phyloP scores from a whole-genome alignment of 2,113 vertebrate species.

The Cinclus mexicanus region DNA sequence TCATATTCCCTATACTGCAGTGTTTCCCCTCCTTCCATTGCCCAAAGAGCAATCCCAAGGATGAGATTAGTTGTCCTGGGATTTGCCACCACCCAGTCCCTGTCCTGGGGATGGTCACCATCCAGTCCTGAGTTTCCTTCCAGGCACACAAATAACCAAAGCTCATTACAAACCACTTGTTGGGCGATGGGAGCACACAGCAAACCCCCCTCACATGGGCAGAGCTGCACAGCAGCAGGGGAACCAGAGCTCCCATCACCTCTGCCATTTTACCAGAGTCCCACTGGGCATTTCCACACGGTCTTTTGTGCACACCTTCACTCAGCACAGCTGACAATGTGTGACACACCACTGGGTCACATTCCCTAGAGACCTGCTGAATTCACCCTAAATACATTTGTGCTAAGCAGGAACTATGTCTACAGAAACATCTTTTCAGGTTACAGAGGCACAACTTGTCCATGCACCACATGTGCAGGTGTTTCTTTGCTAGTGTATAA shows the following conservation, averaged over 20 bases:
- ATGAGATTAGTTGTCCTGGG: background rate
- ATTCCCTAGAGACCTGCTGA: background rate
- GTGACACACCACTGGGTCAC: background rate
- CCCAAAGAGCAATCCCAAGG: background rate
- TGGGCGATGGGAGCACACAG: background rate
- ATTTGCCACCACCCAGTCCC: background rate
- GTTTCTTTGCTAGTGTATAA: background rate
- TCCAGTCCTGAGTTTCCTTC: background rate
- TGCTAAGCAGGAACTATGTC: background rate
- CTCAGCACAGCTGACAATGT: background rate
- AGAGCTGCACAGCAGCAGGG: background rate
- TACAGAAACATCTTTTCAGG: background rate
- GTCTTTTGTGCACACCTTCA: background rate
- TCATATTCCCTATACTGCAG: background rate
- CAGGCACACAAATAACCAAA: background rate
- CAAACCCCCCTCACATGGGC: background rate
- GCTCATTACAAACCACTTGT: background rate
- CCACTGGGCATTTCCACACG: background rate
- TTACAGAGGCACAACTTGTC: background rate
- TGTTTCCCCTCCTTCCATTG: background rate
- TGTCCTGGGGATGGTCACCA: background rate
- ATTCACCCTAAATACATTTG: background rate
- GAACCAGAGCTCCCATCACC: background rate
- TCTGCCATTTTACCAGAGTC: background rate
- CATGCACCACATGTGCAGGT: background rate